Base-by-base conservation (phyloP, 2,888 invertebrate genomes). In the Phragmatobia fuliginosa region DNA sequence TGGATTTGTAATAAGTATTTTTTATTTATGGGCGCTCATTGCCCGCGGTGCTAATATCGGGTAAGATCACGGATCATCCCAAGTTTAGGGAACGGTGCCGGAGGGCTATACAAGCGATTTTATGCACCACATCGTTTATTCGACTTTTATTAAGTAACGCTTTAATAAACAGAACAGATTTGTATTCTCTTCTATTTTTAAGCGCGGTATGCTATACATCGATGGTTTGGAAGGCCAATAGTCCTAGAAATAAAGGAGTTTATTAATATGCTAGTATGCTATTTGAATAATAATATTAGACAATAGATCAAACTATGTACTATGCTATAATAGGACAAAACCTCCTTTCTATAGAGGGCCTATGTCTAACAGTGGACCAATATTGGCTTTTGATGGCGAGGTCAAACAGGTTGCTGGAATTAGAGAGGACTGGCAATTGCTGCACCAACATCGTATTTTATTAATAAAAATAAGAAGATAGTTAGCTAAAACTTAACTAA, bases 21-120 rank as follows among this genome's bases (percentile, higher is more conserved):
- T 94, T 93, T 94, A 92, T 92, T 91, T 91, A 92, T 90, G 82
- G 88, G 86, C 79, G 85, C 85, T 89, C 86, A 88, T 91, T 77
- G 94, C 94, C 94, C 85, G 85, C 84, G 93, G 94, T 90, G 91
- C 86, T 94, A 94, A 94, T 94, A 94, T 94, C 91, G 91, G 77
- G 87, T 85, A 90, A 92, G 94, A 91, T 87, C 85, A 82, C 81
- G 91, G 93, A 92, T 93, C 80, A 93, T 91, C 92, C 92, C 83
- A 79, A 77, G 85, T 78, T 83, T 83, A 86, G 87, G 87, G 88
- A 85, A 81, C 83, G 81, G 74, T 63, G 82, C 84, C 87, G 70
- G 80, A 78, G 86, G 87, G 87, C 82, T 79, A 72, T 79, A 83
- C 84, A 79, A 81, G 88, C 83, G 88, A 90, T 91, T 92, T 90